Base-by-base conservation (phyloP, 1,140 invertebrate genomes). In the Drosophila ficusphila region DNA sequence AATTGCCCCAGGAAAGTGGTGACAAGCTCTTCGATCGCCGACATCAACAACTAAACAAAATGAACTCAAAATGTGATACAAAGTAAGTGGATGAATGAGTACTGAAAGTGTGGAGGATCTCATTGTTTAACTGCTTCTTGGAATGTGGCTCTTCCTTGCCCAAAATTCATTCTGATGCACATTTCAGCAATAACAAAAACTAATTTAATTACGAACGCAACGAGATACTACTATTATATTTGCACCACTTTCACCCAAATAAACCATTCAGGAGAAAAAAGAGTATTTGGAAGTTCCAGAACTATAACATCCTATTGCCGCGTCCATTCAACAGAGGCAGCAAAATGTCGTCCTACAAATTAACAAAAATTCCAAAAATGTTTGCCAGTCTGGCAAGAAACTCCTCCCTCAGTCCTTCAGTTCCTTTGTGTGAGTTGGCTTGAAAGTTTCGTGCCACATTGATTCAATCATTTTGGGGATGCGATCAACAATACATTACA, bases 331-430 rank as follows among this genome's bases (percentile, higher is more conserved):
- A 76, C 77, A 77, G 77, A 38, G 76, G 81, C 82, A 81, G 27
- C 81, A 58, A 86, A 74, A 88, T 88, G 68, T 86, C 77, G 62
- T 86, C 69, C 82, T 75, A 88, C 82, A 88, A 88, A 88, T 88
- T 88, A 76, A 82, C 82, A 88, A 88, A 88, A 88, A 88, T 88
- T 89, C 74, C 69, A 88, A 78, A 53, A 64, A 82, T 88, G 34
- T 79, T 61, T 82, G 39, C 39, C 31, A 51, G 46, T 78, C 68
- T 71, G 42, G 42, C 39, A 52, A 21, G 31, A 69, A 49, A 69
- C 61, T 72, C 62, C 78, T 61, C 51, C 78, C 62, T 65, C 54
- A 33, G 39, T 41, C 46, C 33, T 53, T 33, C 9, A 5, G 38
- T 14, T 12, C 12, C 6, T 51, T 12, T 57, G 16, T 60, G 33